A percentile compares a stretch with the other conserved stretches of the same genome.
These are phyloP conservation scores for Leptopilina drosophilae DNA, from an alignment of 2,888 invertebrate species.

Conservation along the genomic window DNA sequence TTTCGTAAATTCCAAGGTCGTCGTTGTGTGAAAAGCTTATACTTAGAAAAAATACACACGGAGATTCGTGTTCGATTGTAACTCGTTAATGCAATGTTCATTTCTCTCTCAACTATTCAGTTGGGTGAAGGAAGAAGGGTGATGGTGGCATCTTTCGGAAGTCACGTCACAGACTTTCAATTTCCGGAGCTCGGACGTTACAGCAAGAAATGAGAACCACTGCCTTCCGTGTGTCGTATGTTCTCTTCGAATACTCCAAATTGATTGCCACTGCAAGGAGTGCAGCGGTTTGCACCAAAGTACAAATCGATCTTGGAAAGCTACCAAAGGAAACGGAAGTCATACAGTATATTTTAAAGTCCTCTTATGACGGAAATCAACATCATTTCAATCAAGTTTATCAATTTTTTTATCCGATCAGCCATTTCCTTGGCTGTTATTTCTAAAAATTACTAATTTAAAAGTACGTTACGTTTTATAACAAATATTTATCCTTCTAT, in stretches of 20 bases:
- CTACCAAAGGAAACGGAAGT: constrained; percentile 38
- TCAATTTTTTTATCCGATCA: neutral
- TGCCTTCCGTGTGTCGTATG: constrained; percentile 53
- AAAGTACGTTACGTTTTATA: no score
- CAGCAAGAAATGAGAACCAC: constrained; percentile 45
- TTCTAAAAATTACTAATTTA: no score
- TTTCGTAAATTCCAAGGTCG: constrained; percentile 5
- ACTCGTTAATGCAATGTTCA: constrained; percentile 57
- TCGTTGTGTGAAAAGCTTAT: constrained; percentile 19
- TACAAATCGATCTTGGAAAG: constrained; percentile 36
- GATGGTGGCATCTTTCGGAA: constrained; percentile 55
- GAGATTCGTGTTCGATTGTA: constrained; percentile 45
- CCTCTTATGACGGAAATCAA: constrained; percentile 34
- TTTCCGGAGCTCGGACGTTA: constrained; percentile 55
- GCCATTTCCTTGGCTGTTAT: neutral
- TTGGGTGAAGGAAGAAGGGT: constrained; percentile 52
- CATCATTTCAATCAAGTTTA: constrained; percentile 21
- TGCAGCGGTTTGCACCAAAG: constrained; percentile 36
- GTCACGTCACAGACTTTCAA: constrained; percentile 59
- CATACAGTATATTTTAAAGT: constrained; percentile 28
- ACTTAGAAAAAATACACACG: constrained; percentile 19
- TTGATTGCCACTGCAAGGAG: constrained; percentile 40
- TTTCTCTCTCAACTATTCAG: constrained; percentile 56
- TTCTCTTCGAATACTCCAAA: constrained; percentile 4
- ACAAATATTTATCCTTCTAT: no score